Percentiles rank a stretch among this genome's conserved stretches.
phyloP scores from a whole-genome alignment of 2,113 vertebrate species.

The Pelmatolapia mariae region DNA sequence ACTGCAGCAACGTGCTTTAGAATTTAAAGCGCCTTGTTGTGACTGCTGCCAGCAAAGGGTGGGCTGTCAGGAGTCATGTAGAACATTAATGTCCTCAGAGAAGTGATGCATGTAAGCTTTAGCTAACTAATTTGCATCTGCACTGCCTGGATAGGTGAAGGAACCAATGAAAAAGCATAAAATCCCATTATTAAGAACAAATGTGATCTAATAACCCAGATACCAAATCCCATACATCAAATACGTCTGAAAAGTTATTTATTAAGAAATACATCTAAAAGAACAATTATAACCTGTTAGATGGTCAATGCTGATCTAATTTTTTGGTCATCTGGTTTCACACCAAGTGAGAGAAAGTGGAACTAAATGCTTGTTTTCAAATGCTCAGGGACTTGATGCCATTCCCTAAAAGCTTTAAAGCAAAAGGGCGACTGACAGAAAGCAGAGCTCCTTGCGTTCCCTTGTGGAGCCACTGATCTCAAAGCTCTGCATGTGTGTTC shows the following conservation, averaged over 20 bases:
- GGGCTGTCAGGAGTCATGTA: not conserved
- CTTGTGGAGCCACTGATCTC: not conserved
- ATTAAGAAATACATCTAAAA: not conserved
- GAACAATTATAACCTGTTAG: not conserved
- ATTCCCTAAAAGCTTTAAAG: not conserved
- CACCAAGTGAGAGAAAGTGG: not conserved
- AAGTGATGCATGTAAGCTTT: not conserved
- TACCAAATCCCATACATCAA: rapidly evolving
- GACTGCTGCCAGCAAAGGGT: not conserved
- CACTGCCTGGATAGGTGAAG: not conserved
- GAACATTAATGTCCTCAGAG: not conserved
- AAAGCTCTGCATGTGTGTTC: not conserved
- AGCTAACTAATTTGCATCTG: not conserved
- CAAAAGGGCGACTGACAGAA: not conserved
- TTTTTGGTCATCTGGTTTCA: not conserved
- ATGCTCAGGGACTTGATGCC: not conserved
- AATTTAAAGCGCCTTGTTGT: not conserved
- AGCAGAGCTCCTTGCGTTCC: not conserved
- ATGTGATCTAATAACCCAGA: not conserved
- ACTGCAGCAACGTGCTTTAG: not conserved
- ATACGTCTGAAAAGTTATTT: not conserved
- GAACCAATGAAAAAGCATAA: not conserved
- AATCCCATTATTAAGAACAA: not conserved
- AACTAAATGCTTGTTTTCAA: not conserved
- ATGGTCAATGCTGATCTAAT: not conserved